phyloP scores from a whole-genome alignment of 2,888 invertebrate genomes.

The Euzetes globulus region DNA sequence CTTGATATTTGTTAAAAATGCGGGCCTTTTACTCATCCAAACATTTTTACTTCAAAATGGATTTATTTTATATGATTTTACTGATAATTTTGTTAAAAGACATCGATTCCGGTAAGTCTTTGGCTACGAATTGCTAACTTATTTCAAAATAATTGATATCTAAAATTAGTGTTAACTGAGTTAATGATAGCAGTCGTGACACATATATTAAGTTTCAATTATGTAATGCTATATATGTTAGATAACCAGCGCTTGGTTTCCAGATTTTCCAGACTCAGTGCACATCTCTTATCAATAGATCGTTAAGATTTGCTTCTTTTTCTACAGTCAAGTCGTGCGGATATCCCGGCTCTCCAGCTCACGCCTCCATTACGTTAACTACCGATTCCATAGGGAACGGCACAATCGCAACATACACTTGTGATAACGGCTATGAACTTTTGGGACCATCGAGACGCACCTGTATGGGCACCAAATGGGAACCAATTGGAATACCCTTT shows the following conservation, averaged over 20 bases:
- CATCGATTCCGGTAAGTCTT: not conserved
- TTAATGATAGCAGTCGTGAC: not conserved
- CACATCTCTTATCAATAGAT: not conserved
- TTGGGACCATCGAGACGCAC: slow-evolving; percentile 74
- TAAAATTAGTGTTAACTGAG: not conserved
- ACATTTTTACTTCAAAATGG: not conserved
- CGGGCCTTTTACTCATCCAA: not conserved
- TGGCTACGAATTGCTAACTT: not conserved
- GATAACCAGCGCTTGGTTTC: not conserved
- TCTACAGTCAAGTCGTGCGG: slow-evolving; percentile 54
- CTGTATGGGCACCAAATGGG: slow-evolving; percentile 68
- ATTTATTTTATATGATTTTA: slow-evolving; percentile 10
- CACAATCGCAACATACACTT: slow-evolving; percentile 70
- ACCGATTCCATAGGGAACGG: slow-evolving; percentile 56
- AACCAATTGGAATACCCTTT: slow-evolving; percentile 83
- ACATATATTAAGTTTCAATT: slow-evolving; percentile 8
- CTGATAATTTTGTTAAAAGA: not conserved
- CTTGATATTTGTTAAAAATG: not conserved
- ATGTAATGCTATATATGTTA: not conserved
- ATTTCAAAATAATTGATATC: not conserved
- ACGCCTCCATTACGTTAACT: slow-evolving; percentile 72
- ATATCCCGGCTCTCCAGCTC: slow-evolving; percentile 85
- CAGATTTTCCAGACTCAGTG: not conserved
- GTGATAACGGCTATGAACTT: slow-evolving; percentile 81
- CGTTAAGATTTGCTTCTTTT: not conserved